phyloP scores from a whole-genome alignment of 2,113 vertebrate genomes.

The Thryonomys swinderianus region DNA sequence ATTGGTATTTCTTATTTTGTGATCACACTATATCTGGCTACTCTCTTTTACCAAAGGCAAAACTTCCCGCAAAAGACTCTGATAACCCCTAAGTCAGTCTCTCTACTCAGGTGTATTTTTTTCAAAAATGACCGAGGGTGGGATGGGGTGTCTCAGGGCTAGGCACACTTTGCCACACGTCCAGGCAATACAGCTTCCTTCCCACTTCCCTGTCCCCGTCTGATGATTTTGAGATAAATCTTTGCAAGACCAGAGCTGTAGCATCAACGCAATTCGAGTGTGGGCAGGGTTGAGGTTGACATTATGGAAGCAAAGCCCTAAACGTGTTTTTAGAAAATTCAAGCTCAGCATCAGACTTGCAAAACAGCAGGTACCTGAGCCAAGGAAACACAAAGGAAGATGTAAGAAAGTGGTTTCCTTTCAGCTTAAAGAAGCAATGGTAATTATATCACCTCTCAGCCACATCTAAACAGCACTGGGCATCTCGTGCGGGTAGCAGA shows the following conservation, averaged over 20 bases:
- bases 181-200: accelerated
- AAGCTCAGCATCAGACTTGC: slow-evolving; percentile 27
- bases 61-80: background rate
- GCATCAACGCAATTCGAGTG: background rate
- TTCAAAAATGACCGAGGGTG: background rate
- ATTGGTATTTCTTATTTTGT: background rate
- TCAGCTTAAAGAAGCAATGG: background rate
- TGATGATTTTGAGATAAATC: background rate
- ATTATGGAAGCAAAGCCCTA: background rate
- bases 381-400: slow-evolving; percentile 39
- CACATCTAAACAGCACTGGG: background rate
- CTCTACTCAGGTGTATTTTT: background rate
- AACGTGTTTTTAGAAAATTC: slow-evolving; percentile 5
- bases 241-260: background rate
- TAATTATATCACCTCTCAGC: background rate
- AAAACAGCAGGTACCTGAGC: background rate
- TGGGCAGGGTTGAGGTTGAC: background rate
- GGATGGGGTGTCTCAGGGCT: background rate
- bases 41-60: background rate
- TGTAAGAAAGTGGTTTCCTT: slow-evolving; percentile 36
- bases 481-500: background rate
- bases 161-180: accelerated
- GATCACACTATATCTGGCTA: background rate
- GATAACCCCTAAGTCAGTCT: background rate
- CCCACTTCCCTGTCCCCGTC: background rate